Conservation (phyloP, 2,888 invertebrate genomes). For the Drosophila falleni region DNA sequence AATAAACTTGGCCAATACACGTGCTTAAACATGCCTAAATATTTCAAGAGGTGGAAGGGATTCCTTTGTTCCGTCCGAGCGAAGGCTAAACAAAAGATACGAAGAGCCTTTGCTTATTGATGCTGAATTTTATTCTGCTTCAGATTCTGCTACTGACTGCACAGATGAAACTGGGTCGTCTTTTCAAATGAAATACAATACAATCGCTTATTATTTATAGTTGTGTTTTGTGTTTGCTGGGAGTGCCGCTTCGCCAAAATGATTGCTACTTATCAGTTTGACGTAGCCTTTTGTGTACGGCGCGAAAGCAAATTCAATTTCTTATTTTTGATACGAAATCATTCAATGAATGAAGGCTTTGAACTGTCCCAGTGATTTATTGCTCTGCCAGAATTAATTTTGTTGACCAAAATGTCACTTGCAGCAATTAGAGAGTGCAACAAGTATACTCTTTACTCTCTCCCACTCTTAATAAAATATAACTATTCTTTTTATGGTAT, state of each 20-base stretch:
- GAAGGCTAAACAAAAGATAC: constrained; percentile 49
- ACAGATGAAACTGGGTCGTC: constrained; percentile 47
- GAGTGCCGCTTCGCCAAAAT: constrained; percentile 19
- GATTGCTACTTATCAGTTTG: constrained; percentile 60
- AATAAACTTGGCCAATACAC: constrained; percentile 64
- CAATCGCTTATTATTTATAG: constrained; percentile 69
- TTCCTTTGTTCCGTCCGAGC: constrained; percentile 41
- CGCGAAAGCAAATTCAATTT: constrained; percentile 42
- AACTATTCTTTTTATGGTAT: constrained; percentile 38
- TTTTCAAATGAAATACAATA: constrained; percentile 74
- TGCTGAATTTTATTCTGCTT: constrained; percentile 5
- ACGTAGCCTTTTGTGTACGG: constrained; percentile 27
- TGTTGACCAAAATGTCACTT: constrained; percentile 1
- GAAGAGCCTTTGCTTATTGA: constrained; percentile 33
- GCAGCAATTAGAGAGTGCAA: constrained; percentile 38
- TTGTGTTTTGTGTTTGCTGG: constrained; percentile 49
- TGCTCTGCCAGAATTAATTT: constrained; percentile 6
- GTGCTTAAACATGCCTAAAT: constrained; percentile 43
- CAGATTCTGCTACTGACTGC: constrained; percentile 23
- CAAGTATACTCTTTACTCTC: constrained; percentile 22
- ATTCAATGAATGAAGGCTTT: background rate
- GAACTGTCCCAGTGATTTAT: constrained; percentile 32
- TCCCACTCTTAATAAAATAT: constrained; percentile 13
- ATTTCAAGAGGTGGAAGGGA: constrained; percentile 9
- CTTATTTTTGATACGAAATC: constrained; percentile 38